Conservation (phyloP, 2,113 vertebrate genomes). For the Lagenorhynchus albirostris region DNA sequence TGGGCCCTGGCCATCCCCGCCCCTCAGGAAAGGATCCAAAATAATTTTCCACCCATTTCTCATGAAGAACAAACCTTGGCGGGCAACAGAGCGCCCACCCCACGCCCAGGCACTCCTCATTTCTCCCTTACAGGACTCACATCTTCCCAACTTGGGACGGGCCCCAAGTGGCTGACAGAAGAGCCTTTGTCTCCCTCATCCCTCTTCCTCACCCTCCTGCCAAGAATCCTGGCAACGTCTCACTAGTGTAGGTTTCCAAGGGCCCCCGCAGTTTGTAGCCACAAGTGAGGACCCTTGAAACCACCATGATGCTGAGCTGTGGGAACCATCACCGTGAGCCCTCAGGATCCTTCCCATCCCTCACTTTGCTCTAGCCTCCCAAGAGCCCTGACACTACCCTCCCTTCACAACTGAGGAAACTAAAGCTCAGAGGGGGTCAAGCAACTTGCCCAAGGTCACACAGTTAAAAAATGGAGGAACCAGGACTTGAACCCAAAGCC, state of each 20-base stretch:
- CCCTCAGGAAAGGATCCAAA: background rate
- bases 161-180: background rate
- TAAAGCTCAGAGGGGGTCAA: background rate
- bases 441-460: background rate
- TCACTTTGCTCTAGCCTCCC: background rate
- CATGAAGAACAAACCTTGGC: background rate
- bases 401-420: background rate
- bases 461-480: background rate
- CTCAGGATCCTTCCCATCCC: background rate
- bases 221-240: background rate
- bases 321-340: background rate
- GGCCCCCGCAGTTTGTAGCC: background rate
- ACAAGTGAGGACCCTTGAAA: background rate
- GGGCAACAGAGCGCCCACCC: background rate
- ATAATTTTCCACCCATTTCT: conserved; percentile 7
- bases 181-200: conserved; percentile 31
- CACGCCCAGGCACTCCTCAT: background rate
- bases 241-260: background rate
- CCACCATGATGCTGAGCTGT: fast-evolving
- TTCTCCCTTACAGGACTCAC: background rate
- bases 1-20: background rate
- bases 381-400: background rate
- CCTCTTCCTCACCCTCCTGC: background rate
- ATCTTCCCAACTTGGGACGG: background rate
- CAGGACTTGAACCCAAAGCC: background rate